Conservation (phyloP, 1,140 invertebrate genomes). For the Himalopsyche phryganea region DNA sequence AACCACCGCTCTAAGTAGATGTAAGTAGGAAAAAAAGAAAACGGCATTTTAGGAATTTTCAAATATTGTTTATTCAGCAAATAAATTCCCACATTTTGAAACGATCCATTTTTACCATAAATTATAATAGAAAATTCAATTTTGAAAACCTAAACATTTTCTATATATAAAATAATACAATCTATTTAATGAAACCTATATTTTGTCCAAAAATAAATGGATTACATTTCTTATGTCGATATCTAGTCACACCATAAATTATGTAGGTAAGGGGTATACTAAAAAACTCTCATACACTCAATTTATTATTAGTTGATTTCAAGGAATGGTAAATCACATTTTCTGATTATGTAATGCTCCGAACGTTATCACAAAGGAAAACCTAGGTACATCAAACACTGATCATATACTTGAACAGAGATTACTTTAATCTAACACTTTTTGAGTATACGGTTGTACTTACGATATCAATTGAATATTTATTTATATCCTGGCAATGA, state of each 20-base stretch:
- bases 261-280: constrained; percentile 26
- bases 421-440: not conserved
- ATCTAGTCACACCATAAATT: constrained; percentile 27
- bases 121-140: constrained; percentile 13
- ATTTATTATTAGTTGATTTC: not conserved
- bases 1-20: no score
- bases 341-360: constrained; percentile 1
- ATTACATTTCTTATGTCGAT: no score
- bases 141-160: constrained; percentile 11
- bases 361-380: constrained; percentile 2
- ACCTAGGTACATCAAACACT: constrained; percentile 21
- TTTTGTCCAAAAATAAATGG: not conserved
- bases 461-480: not conserved
- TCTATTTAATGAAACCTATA: not conserved
- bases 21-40: no score
- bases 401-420: constrained; percentile 1
- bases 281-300: constrained; percentile 5
- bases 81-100: constrained; percentile 5
- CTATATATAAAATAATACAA: constrained; percentile 1
- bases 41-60: not conserved
- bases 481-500: not conserved
- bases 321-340: constrained; percentile 6
- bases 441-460: not conserved
- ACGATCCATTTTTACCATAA: constrained; percentile 13
- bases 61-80: constrained; percentile 14